phyloP scores from a whole-genome alignment of 2,888 invertebrate species.

The Pristionchus entomophagus region DNA sequence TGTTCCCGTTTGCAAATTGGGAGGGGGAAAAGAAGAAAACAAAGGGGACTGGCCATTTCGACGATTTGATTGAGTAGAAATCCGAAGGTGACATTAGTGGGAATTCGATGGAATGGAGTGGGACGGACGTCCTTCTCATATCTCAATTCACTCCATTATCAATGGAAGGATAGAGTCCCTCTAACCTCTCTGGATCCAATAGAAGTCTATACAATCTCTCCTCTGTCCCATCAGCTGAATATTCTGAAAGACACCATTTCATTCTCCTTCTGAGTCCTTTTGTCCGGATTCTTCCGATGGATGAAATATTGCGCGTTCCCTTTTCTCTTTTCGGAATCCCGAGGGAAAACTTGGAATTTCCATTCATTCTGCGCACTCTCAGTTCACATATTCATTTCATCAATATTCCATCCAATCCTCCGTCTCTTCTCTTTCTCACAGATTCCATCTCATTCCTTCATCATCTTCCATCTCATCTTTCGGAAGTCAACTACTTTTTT shows the following conservation, averaged over 20 bases:
- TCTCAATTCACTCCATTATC: conserved; percentile 15
- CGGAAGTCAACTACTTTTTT: not conserved
- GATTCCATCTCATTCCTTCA: not conserved
- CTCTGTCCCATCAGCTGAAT: conserved; percentile 69
- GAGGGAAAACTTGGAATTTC: not conserved
- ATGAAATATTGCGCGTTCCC: not conserved
- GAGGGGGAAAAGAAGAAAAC: not conserved
- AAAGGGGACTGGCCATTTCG: conserved; percentile 82
- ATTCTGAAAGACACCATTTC: conserved; percentile 55
- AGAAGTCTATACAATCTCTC: conserved; percentile 70
- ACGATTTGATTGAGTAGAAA: conserved; percentile 89
- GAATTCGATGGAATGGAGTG: conserved; percentile 85
- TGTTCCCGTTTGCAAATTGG: not conserved
- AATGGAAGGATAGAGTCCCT: not conserved
- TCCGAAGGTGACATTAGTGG: conserved; percentile 86
- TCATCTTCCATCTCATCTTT: not conserved
- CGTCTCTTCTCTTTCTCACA: not conserved
- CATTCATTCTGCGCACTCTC: conserved; percentile 5
- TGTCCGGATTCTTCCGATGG: not conserved
- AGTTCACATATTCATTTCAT: conserved; percentile 30
- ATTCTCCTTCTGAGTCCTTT: not conserved
- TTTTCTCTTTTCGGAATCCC: conserved; percentile 7
- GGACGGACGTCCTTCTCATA: conserved; percentile 86
- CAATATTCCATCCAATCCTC: not conserved
- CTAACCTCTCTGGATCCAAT: conserved; percentile 60